A percentile compares a stretch with the other conserved stretches of the same genome.
Conservation (phyloP, 2,888 invertebrate species). For the Dendrolimus pini region DNA sequence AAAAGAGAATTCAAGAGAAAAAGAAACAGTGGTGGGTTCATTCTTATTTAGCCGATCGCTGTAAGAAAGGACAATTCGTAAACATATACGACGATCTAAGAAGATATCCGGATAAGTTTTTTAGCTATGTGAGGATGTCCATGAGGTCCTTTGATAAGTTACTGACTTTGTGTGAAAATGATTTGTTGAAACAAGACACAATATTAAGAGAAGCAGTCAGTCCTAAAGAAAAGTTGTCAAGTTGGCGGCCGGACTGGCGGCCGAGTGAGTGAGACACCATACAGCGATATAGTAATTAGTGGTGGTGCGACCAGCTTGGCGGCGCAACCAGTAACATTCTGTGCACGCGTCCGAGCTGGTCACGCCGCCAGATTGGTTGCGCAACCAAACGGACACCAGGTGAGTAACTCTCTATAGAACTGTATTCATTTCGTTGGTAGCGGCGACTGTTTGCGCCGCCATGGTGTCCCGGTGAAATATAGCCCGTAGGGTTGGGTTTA, state of each 20-base stretch:
- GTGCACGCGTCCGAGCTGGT: conserved; percentile 10
- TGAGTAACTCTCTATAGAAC: conserved; percentile 11
- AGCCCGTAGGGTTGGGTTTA: no score
- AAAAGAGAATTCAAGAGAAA: no score
- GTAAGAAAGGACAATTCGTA: conserved; percentile 8
- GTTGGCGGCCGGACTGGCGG: conserved; percentile 7
- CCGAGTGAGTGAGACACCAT: conserved; percentile 12
- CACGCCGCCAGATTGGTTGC: conserved; percentile 14
- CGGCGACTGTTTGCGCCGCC: conserved; percentile 10
- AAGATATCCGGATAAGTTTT: conserved; percentile 16
- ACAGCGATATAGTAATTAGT: conserved; percentile 5
- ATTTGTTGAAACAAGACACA: conserved; percentile 16
- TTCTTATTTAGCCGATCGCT: conserved; percentile 11
- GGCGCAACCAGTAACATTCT: conserved; percentile 8
- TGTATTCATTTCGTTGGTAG: conserved; percentile 12
- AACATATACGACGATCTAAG: conserved; percentile 13
- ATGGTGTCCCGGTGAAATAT: conserved; percentile 8
- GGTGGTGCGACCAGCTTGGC: conserved; percentile 7
- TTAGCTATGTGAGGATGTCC: conserved; percentile 10
- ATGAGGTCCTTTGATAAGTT: conserved; percentile 16
- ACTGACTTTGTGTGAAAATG: no score
- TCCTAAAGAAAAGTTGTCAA: no score
- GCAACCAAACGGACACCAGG: conserved; percentile 10
- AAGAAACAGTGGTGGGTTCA: conserved; percentile 8
- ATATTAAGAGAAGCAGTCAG: conserved; percentile 16